A percentile compares a stretch with the other conserved stretches of the same genome.
These are phyloP conservation scores for Peucedramus taeniatus DNA, from an alignment of 2,113 vertebrate species.

Conservation along the genomic window DNA sequence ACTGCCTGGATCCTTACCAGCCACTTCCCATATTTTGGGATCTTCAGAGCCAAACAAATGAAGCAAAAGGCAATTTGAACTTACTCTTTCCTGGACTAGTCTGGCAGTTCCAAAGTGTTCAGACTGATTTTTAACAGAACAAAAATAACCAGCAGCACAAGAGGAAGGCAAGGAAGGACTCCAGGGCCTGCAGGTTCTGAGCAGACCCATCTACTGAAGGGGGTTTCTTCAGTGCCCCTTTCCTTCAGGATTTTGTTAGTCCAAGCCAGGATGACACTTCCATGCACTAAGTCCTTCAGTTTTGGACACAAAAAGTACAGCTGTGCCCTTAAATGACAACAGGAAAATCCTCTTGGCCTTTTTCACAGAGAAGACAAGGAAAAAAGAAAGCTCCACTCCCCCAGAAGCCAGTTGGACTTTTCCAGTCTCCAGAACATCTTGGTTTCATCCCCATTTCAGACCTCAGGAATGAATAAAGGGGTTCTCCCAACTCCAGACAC, in stretches of 20 bases:
- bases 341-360: background rate
- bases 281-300: background rate
- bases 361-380: background rate
- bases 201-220: background rate
- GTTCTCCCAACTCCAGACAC: background rate
- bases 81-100: background rate
- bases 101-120: background rate
- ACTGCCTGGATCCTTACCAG: background rate
- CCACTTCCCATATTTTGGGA: background rate
- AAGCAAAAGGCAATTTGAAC: background rate
- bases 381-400: background rate
- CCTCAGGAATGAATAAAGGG: background rate
- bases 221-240: background rate
- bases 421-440: background rate
- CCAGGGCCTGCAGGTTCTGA: background rate
- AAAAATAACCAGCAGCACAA: background rate
- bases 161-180: background rate
- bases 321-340: background rate
- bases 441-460: background rate
- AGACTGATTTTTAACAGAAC: background rate
- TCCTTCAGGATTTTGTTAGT: background rate
- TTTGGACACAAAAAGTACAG: background rate
- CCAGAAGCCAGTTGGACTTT: background rate
- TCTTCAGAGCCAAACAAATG: background rate
- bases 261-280: background rate